These are phyloP conservation scores for Eutolmus rufibarbis DNA, from an alignment of 2,888 invertebrate genomes.

Conservation along the genomic window DNA sequence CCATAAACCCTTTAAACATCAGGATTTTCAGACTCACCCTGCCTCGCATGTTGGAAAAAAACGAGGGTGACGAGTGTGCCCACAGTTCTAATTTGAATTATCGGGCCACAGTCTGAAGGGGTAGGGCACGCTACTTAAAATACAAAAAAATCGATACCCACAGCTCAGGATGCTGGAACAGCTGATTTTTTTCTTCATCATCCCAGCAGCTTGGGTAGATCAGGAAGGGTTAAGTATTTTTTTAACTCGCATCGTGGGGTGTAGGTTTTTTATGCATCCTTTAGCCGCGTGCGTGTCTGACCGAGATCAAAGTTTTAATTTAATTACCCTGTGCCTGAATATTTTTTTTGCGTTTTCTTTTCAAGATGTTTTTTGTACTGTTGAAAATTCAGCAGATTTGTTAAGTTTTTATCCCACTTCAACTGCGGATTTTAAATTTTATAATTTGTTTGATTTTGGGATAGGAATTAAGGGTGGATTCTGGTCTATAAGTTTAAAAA, in stretches of 20 bases:
- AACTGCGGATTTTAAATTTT: background rate
- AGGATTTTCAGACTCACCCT: background rate
- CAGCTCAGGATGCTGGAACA: constrained; percentile 13
- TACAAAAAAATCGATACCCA: constrained; percentile 22
- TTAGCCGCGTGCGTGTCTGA: background rate
- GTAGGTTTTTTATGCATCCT: constrained; percentile 8
- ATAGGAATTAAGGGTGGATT: background rate
- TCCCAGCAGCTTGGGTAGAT: background rate
- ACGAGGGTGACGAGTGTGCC: background rate
- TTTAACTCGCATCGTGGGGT: constrained; percentile 5
- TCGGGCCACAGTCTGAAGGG: background rate
- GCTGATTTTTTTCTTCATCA: constrained; percentile 22
- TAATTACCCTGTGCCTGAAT: background rate
- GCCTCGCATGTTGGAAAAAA: background rate
- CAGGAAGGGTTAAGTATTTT: constrained; percentile 27
- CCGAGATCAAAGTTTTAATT: constrained; percentile 24
- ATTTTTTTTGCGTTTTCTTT: background rate
- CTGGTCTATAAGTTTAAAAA: too few relatives aligned
- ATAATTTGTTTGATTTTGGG: background rate
- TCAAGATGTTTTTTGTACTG: background rate
- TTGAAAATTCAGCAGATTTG: background rate
- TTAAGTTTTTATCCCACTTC: background rate
- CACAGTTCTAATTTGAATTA: background rate
- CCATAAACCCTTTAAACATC: background rate
- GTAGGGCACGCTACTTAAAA: constrained; percentile 3